Conservation (phyloP, 2,888 invertebrate genomes). For the Ecdyonurus torrentis region DNA sequence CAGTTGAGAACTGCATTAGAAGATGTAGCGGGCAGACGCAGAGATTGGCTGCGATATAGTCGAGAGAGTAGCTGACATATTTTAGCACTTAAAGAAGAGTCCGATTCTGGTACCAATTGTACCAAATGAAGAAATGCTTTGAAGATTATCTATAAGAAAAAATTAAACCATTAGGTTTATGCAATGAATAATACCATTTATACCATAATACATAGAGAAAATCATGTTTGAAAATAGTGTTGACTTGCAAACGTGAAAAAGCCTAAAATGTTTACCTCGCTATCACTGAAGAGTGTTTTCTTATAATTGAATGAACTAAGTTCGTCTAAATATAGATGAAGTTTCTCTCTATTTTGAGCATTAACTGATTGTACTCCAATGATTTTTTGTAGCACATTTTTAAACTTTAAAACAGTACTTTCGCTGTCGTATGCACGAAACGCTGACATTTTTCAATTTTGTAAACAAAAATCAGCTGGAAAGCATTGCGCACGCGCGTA, state of each 20-base stretch:
- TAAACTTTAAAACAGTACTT: no score
- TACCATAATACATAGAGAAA: background rate
- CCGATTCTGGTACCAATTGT: background rate
- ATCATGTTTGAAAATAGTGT: background rate
- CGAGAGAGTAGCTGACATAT: background rate
- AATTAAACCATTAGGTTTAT: background rate
- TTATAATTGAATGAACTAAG: background rate
- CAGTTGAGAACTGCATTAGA: background rate
- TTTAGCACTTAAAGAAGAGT: background rate
- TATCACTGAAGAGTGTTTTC: background rate
- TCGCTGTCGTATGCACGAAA: no score
- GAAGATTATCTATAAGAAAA: background rate
- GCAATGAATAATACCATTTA: background rate
- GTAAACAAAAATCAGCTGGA: no score
- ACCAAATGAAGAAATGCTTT: background rate
- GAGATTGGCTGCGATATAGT: background rate
- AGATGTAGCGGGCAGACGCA: background rate
- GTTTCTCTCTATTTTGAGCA: background rate
- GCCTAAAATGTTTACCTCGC: background rate
- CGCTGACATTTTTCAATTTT: no score
- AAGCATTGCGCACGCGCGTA: no score
- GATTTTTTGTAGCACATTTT: background rate
- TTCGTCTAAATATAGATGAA: background rate
- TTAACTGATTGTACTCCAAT: background rate
- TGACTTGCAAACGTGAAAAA: background rate